Conservation (phyloP, 2,113 vertebrate genomes). For the Gambusia affinis region DNA sequence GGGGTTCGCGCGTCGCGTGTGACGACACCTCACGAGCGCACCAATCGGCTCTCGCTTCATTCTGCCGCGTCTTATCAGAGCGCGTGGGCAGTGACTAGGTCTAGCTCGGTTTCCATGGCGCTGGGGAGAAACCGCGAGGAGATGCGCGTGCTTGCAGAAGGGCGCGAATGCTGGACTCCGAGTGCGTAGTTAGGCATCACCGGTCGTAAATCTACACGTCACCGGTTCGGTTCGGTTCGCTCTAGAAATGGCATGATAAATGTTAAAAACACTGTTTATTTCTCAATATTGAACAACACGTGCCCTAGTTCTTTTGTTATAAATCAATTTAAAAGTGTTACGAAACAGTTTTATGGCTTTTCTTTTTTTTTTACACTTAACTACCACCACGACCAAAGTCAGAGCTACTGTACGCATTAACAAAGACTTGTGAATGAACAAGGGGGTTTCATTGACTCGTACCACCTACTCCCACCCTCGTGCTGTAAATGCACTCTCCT, state of each 20-base stretch:
- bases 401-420: constrained; percentile 5
- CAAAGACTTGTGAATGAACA: constrained; percentile 70
- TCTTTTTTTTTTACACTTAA: not conserved
- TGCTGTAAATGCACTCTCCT: constrained; percentile 31
- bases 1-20: constrained; percentile 9
- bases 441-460: constrained; percentile 57
- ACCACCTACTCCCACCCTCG: constrained; percentile 46
- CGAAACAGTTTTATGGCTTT: not conserved
- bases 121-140: constrained; percentile 54
- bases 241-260: not conserved
- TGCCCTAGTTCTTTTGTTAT: not conserved
- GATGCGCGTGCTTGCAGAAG: constrained; percentile 24
- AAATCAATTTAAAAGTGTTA: not conserved
- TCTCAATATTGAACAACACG: not conserved
- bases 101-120: constrained; percentile 70
- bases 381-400: constrained; percentile 7
- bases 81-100: constrained; percentile 56
- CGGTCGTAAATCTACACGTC: not conserved
- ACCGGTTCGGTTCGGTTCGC: not conserved
- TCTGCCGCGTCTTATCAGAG: constrained; percentile 65
- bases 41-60: constrained; percentile 45
- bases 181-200: not conserved
- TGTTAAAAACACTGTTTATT: not conserved
- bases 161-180: not conserved
- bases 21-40: constrained; percentile 47